Conservation (phyloP, 2,797 vertebrate species). For the Typhlichthys eigenmanni region DNA sequence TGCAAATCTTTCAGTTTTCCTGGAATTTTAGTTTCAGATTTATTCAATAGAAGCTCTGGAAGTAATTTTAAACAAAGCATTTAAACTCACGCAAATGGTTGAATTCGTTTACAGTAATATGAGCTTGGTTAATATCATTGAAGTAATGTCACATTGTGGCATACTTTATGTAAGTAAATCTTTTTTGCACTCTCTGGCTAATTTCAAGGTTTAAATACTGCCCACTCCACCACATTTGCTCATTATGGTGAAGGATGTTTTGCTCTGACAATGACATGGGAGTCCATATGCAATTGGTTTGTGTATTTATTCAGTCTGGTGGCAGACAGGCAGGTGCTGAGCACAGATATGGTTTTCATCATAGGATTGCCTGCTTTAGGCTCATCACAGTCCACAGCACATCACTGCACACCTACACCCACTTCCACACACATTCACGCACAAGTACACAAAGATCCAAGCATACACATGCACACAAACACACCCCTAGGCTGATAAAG, state of each 20-base stretch:
- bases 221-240: constrained; percentile 26
- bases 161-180: neutral
- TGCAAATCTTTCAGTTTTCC: neutral
- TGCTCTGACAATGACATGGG: constrained; percentile 30
- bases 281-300: constrained; percentile 24
- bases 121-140: constrained; percentile 3
- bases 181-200: neutral
- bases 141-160: neutral
- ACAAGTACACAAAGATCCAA: neutral
- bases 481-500: constrained; percentile 24
- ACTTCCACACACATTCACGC: neutral
- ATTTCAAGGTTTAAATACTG: constrained; percentile 10
- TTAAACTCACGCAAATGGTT: constrained; percentile 6
- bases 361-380: constrained; percentile 40
- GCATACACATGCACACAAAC: constrained; percentile 23
- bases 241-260: constrained; percentile 25
- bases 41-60: constrained; percentile 9
- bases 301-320: constrained; percentile 41
- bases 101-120: too few species aligned
- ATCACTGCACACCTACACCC: constrained; percentile 5
- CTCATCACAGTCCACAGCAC: constrained; percentile 51
- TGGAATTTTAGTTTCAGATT: neutral
- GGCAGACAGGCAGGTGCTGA: constrained; percentile 52
- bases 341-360: constrained; percentile 65
- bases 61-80: neutral